Evolutionary conservation across 2,888 invertebrate genomes (phyloP), one percentile per base, ranked within the genome.

Genomic region (Trichopria drosophilae): DNA sequence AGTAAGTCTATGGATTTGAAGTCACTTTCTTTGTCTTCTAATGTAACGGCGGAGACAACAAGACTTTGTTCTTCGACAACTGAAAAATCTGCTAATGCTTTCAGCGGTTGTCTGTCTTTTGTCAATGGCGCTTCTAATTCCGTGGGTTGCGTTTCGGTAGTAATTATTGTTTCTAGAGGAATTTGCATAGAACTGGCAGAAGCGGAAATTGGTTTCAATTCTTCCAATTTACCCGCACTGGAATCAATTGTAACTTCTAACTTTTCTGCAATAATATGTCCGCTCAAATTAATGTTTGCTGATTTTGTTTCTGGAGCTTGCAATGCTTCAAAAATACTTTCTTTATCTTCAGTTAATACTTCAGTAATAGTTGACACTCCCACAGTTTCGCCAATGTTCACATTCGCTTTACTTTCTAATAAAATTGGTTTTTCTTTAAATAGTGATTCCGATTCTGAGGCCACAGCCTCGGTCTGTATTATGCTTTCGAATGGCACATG

Each of bases 361-460:
- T 85, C 84, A 5, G 78, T 78, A 31, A 81, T 77, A 58, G 79
- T 73, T 9, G 84, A 67, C 20, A 80, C 79, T 62, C 81, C 79
- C 15, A 69, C 61, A 20, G 59, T 63, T 50, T 71, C 71, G 5
- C 48, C 61, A 16, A 75, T 59, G 5, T 67, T 62, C 7, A 76
- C 42, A 35, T 68, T 68, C 9, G 73, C 76, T 6, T 64, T 69
- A 26, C 68, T 70, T 12, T 64, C 45, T n/a, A 61, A 57, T 7
- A 66, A 42, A 6, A 60, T 47, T 7, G 65, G 64, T 40, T 68
- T 69, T 12, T 67, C 64, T 2, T 39, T 41, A 34, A 74, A 72
- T 51, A 76, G 64, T 23, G 64, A 59, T 76, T 87, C 87, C 58
- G 78, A 80, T 72, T 87, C 86, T 29, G 80, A 78, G 4, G 77